Conservation (phyloP, 92 coral and sea anemone genomes). For the Pocillopora meandrina region DNA sequence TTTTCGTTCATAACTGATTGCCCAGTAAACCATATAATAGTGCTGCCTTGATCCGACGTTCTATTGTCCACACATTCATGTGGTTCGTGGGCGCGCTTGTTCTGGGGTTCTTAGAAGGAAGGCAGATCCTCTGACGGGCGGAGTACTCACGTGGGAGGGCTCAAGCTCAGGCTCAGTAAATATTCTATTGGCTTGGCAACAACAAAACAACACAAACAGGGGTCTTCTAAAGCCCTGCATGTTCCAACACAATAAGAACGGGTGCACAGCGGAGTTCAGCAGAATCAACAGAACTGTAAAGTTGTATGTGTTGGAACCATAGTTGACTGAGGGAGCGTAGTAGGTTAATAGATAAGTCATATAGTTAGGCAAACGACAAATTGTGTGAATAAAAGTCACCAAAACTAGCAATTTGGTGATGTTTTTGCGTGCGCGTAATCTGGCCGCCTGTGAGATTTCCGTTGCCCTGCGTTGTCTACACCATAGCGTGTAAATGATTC, state of each 20-base stretch:
- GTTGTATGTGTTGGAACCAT: slow-evolving; percentile 76
- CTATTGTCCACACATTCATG: too few relatives aligned
- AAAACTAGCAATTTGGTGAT: slow-evolving; percentile 61
- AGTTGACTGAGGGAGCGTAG: slow-evolving; percentile 52
- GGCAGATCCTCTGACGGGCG: background rate
- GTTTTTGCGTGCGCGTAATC: slow-evolving; percentile 61
- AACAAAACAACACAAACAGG: slow-evolving; percentile 32
- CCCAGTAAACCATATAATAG: too few relatives aligned
- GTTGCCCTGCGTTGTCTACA: slow-evolving; percentile 45
- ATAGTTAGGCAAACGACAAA: slow-evolving; percentile 79
- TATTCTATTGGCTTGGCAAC: slow-evolving; percentile 36
- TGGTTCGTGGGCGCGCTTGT: background rate
- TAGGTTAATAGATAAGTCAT: slow-evolving; percentile 63
- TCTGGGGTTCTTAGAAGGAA: slow-evolving; percentile 8
- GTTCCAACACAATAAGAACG: slow-evolving; percentile 64
- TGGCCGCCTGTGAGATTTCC: slow-evolving; percentile 72
- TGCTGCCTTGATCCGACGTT: too few relatives aligned
- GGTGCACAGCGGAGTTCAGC: slow-evolving; percentile 67
- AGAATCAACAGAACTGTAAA: slow-evolving; percentile 73
- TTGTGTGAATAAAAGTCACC: slow-evolving; percentile 63
- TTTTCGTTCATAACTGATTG: too few relatives aligned
- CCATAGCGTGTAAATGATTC: slow-evolving; percentile 66
- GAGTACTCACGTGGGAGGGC: slow-evolving; percentile 1
- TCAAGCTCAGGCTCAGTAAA: slow-evolving; percentile 51
- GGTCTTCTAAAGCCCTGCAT: slow-evolving; percentile 61